Percentiles rank a stretch among this genome's conserved stretches.
Conservation (phyloP, 2,888 invertebrate species). For the Unio delphinus region DNA sequence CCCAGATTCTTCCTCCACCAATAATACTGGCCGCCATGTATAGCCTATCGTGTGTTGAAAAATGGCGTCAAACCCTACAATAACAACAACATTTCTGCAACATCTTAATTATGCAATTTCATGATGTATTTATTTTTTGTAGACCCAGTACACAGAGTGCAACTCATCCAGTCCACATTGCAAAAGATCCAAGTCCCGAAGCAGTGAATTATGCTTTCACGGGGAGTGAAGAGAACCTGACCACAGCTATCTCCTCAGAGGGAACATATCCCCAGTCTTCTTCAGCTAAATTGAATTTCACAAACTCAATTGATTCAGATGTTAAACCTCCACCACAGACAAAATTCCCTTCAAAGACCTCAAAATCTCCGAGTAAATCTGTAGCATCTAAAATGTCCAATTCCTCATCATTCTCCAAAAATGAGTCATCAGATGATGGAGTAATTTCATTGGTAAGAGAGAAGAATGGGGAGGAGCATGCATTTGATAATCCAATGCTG, state of each 20-base stretch:
- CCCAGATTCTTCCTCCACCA: too few species aligned
- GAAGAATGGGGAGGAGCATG: constrained; percentile 35
- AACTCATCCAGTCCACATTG: too few species aligned
- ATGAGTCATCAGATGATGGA: constrained; percentile 11
- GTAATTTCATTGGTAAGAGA: constrained; percentile 14
- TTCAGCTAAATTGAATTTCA: constrained; percentile 12
- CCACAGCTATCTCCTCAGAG: neutral
- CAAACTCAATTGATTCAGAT: constrained; percentile 14
- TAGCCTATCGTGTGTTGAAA: too few species aligned
- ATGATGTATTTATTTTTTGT: too few species aligned
- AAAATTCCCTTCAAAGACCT: neutral
- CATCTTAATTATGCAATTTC: too few species aligned
- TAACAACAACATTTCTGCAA: too few species aligned
- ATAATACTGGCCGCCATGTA: too few species aligned
- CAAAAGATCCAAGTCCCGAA: constrained; percentile 20
- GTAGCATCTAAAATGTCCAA: constrained; percentile 4
- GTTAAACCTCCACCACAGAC: neutral
- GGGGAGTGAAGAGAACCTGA: neutral
- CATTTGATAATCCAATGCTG: constrained; percentile 53
- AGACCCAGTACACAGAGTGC: too few species aligned
- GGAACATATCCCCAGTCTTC: too few species aligned
- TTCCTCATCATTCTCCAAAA: constrained; percentile 18
- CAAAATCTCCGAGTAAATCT: constrained; percentile 10
- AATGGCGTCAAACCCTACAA: too few species aligned
- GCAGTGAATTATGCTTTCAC: constrained; percentile 45